These are phyloP conservation scores for Aleiodes testaceus DNA, from an alignment of 2,888 invertebrate genomes.

Conservation along the genomic window DNA sequence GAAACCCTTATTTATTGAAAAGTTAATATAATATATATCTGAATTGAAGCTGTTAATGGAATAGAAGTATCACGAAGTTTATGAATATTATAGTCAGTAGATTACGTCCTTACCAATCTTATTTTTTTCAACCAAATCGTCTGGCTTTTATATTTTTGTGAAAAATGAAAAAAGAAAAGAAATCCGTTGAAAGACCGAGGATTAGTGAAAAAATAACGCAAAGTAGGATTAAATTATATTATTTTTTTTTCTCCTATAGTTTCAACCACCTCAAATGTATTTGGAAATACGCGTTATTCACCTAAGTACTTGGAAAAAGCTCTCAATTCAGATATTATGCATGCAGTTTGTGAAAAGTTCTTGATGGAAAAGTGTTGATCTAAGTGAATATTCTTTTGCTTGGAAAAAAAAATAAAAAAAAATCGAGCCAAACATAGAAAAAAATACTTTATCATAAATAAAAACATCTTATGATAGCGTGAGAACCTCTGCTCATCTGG, in stretches of 20 bases:
- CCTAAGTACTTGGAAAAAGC: conserved; percentile 14
- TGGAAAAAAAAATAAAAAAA: no score
- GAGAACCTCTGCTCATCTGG: conserved; percentile 66
- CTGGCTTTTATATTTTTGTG: conserved; percentile 6
- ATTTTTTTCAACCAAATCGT: conserved; percentile 23
- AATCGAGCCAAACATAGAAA: no score
- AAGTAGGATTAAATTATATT: conserved; percentile 57
- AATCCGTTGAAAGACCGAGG: conserved; percentile 43
- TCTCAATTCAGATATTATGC: conserved; percentile 28
- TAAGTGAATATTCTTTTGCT: not conserved
- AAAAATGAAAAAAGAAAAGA: not conserved
- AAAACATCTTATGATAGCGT: conserved; percentile 34
- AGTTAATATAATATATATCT: no score
- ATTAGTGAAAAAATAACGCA: conserved; percentile 63
- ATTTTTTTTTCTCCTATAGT: conserved; percentile 54
- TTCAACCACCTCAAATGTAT: conserved; percentile 29
- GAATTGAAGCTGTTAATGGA: not conserved
- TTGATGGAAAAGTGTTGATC: conserved; percentile 26
- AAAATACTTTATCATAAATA: conserved; percentile 4
- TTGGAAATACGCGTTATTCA: not conserved
- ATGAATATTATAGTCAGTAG: conserved; percentile 70
- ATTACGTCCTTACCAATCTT: conserved; percentile 58
- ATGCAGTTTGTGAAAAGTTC: conserved; percentile 37
- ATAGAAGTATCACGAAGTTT: conserved; percentile 55
- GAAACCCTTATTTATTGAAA: no score